Conservation (phyloP, 2,888 invertebrate species). For the Apocheima hispidaria region DNA sequence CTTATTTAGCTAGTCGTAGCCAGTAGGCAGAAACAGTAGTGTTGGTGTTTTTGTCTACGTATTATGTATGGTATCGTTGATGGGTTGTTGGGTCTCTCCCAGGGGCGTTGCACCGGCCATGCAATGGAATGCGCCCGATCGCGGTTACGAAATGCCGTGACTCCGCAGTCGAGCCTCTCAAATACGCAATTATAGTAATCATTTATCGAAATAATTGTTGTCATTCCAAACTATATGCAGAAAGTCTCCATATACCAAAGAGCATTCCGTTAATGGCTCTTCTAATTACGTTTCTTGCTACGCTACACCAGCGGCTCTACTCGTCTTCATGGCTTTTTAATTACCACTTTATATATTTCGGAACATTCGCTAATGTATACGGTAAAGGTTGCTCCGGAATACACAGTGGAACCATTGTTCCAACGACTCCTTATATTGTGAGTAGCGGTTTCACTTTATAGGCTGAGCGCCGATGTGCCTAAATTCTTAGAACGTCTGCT, state of each 20-base stretch:
- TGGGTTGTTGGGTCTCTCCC: conserved; percentile 53
- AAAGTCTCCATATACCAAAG: conserved; percentile 37
- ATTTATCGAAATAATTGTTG: conserved; percentile 50
- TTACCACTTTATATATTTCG: conserved; percentile 73
- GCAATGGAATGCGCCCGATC: conserved; percentile 80
- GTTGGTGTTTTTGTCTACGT: conserved; percentile 43
- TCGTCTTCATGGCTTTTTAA: conserved; percentile 79
- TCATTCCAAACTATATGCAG: conserved; percentile 27
- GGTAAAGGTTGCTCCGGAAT: conserved; percentile 72
- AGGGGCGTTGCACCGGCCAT: conserved; percentile 76
- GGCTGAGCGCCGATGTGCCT: conserved; percentile 62
- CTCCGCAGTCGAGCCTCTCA: conserved; percentile 69
- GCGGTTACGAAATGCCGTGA: conserved; percentile 82
- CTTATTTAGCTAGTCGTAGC: conserved; percentile 47
- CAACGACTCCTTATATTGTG: conserved; percentile 74
- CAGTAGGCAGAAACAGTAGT: conserved; percentile 47
- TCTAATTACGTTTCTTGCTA: conserved; percentile 64
- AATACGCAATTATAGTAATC: conserved; percentile 66
- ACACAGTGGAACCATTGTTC: conserved; percentile 77
- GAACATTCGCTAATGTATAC: conserved; percentile 77
- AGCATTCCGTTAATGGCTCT: conserved; percentile 51
- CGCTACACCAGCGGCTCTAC: conserved; percentile 43
- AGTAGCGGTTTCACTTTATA: conserved; percentile 78
- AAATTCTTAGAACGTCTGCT: conserved; percentile 78
- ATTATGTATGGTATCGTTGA: conserved; percentile 36